Base-by-base conservation (phyloP, 64 coral and sea anemone species). In the Porites lutea region DNA sequence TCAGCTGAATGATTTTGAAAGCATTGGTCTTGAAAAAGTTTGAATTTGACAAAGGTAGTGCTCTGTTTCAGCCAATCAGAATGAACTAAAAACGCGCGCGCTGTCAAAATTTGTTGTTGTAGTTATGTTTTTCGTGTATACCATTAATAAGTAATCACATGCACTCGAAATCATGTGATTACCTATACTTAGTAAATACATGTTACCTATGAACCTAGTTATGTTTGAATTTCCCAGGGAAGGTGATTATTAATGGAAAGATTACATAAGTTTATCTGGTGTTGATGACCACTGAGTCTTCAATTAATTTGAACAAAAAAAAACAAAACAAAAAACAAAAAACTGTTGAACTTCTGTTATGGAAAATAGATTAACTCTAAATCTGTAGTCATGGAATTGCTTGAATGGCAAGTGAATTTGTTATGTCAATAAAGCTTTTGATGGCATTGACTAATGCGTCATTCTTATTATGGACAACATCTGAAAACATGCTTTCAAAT, bases 401-500 rank as follows among this genome's bases (percentile, higher is more conserved):
- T 45, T 74, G 54, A 9, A 1, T 43, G 22, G 83, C 50, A 53
- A 74, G 43, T 37, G 44, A 14, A 46, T 48, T 3, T 74, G 72
- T 74, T 48, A 74, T 74, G 13, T 74, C 8, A 74, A 74, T 46
- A 15, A 74, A 74, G 48, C 72, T 74, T 74, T 49, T 74, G 43
- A 74, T 76, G 6, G 79, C 54, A 16, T 59, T 82, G 19, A 82
- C 23, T 37, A 62, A 65, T 62, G 79, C 48, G 3, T 44, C 61
- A 48, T 57, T 82, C 11, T 23, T 45, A 14, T 82, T 21, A 43
- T 48, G 54, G 18, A 65, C 45, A 59, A 82, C 44, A 63, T 64
- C 79, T 62, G 54, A 55, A 82, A 82, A 82, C 45, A 82, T 63
- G 55, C 22, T 82, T 14, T 59, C 57, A 82, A 82, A 82, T 15